Base-by-base conservation (phyloP, 2,888 invertebrate genomes). In the Agriopis marginaria region DNA sequence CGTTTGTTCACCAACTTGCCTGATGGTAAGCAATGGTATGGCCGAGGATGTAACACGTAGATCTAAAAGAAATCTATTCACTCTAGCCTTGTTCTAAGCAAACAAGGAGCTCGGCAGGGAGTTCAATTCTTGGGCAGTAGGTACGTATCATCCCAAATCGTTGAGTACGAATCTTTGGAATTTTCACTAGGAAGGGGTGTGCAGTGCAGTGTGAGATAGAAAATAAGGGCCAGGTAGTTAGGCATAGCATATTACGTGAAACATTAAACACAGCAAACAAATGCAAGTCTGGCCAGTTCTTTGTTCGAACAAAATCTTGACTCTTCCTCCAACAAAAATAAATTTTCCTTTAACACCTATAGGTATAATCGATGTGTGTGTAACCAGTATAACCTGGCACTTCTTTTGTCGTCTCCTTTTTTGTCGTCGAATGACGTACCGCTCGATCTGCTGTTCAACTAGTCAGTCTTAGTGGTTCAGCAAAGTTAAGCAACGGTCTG, bases 321-420 rank as follows among this genome's bases (percentile, higher is more conserved):
- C 8, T 51, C 51, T 51, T 51, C 32, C 23, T 32, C 73, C 68
- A 69, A 77, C 72, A 77, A 78, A 80, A 83, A 79, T 80, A 82
- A 79, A 77, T 51, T 51, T 51, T 51, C 51, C 51, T 51, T 23
- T 49, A 47, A 47, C 75, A 77, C 75, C 68, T 71, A 61, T 72
- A 73, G 62, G 67, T 59, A 68, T 17, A 12, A n/a, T 44, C 44
- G 6, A 39, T 75, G 79, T 81, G 74, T 77, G 79, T 8, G 77
- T 74, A 55, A 68, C 82, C 81, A 80, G 10, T 70, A n/a, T 77
- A 73, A 17, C 58, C 72, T 62, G 40, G n/a, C 32, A 60, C 61
- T 59, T 62, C 77, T 47, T 56, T 67, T 44, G 66, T 63, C 42
- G 32, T 45, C 7, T 32, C 23, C 17, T 4, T 45, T 58, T 17